Evolutionary conservation across 2,888 invertebrate species (phyloP), one percentile per base, ranked within the genome.

Genomic region (Omphaloscelis lunosa): DNA sequence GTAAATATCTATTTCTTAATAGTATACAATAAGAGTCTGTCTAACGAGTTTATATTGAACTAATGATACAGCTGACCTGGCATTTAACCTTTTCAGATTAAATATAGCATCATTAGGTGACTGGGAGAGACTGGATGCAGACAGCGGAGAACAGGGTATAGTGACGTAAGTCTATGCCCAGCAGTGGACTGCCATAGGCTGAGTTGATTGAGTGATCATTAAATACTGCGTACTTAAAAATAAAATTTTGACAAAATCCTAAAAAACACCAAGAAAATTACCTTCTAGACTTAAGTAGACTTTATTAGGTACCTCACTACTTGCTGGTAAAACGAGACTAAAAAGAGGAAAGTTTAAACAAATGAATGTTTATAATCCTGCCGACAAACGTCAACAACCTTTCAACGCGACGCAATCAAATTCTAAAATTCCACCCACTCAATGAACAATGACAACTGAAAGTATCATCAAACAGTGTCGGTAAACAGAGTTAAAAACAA

Each of bases 401-500:
- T n/a, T 48, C 48, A 29, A 34, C 51, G 58, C 71, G 53, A 72
- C 39, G 45, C 58, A 85, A 73, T 77, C 71, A 77, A 73, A 86
- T 70, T 75, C 72, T 76, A 77, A 80, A 83, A 77, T 83, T 75
- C 79, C 77, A 65, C 45, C 77, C 79, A 79, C 77, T 82, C 76
- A 59, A 63, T 45, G 68, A 29, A 79, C 77, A 83, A 80, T 86
- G 83, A 80, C 81, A 82, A 75, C 67, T 79, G 73, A 77, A 79
- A 86, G 79, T 80, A 80, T 87, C 78, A 68, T 65, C 82, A 88
- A 85, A 85, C 85, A 85, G 73, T 68, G 72, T 73, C 72, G 20
- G 73, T 73, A 82, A 82, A 89, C 78, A 86, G 41, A 67, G 73
- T 72, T 79, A 91, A 93, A 93, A 91, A 92, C 92, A 92, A 93